Conservation (phyloP, 2,888 invertebrate species). For the Julus scandinavius region DNA sequence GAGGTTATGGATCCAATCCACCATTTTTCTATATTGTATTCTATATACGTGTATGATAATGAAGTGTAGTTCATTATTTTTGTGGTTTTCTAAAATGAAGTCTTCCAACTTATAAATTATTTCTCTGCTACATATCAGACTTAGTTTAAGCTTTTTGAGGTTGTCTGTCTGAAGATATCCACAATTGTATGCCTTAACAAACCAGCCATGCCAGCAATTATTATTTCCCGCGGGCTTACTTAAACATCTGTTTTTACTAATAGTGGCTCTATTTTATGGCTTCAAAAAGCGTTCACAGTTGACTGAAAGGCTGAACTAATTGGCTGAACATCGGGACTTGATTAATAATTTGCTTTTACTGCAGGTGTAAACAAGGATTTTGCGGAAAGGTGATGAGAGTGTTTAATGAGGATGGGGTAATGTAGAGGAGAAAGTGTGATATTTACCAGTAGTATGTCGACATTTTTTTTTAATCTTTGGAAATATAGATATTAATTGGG, state of each 20-base stretch:
- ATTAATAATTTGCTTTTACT: conserved; percentile 51
- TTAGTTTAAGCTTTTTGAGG: neutral
- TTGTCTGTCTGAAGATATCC: neutral
- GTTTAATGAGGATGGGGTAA: neutral
- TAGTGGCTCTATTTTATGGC: neutral
- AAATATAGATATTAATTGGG: neutral
- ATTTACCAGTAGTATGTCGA: neutral
- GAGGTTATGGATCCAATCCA: too few species aligned
- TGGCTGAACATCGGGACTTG: conserved; percentile 36
- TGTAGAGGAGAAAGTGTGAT: neutral
- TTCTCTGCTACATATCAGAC: neutral
- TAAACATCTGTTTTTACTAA: neutral
- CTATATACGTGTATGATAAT: too few species aligned
- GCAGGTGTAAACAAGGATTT: conserved; percentile 40
- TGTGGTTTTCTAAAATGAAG: neutral
- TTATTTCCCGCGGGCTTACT: neutral
- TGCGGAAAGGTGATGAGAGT: neutral
- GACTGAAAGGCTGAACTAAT: conserved; percentile 53
- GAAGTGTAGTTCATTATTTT: neutral
- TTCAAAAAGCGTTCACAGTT: conserved; percentile 40
- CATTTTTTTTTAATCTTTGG: neutral
- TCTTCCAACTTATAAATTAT: too few species aligned
- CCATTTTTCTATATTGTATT: too few species aligned
- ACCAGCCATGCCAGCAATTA: neutral
- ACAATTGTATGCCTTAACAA: neutral